Evolutionary conservation across 2,797 vertebrate species (phyloP), one percentile per base, ranked within the genome.

Genomic region (Pampus argenteus): DNA sequence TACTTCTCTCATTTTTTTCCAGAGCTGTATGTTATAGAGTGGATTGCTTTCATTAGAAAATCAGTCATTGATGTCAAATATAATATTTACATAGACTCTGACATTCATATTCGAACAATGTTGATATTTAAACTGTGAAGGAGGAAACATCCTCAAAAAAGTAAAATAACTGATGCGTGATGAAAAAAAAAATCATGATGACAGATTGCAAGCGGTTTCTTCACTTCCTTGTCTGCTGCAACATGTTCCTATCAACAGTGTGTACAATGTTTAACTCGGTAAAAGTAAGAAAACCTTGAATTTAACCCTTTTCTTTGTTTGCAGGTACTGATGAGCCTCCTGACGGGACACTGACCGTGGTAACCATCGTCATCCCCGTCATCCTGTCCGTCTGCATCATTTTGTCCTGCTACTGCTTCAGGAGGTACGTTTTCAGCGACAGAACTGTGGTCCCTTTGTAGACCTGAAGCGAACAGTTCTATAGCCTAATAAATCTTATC

Each of bases 351-450:
- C 40, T 60, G 22, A 70, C 47, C 0, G 65, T 82, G 26, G 31
- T 74, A 0, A 58, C 71, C 74, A 49, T 88, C 1, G 13, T 80
- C 57, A 5, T 90, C 34, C 81, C 89, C 1, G 0, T 79, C 20
- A 5, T 88, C 18, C 23, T 92, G 57, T 88, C 71, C 1, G 0
- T 55, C 77, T 83, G 10, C 1, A 42, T 91, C 49, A 23, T 85
- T 5, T 69, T 93, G 81, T 81, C 83, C 31, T 86, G 86, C 78
- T 88, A 82, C 80, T 92, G 88, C 74, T 71, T 89, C 67, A 86
- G 73, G 54, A 92, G 75, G 91, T 91, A 79, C 0, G 81, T 77
- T 15, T 18, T n/a, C 0, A 11, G 15, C 51, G 23, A 55, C n/a
- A 28, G 5, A 65, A 48, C 9, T 20, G n/a, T 3, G 7, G 25